Conservation (phyloP, 2,113 vertebrate genomes). For the Alethe castanea region DNA sequence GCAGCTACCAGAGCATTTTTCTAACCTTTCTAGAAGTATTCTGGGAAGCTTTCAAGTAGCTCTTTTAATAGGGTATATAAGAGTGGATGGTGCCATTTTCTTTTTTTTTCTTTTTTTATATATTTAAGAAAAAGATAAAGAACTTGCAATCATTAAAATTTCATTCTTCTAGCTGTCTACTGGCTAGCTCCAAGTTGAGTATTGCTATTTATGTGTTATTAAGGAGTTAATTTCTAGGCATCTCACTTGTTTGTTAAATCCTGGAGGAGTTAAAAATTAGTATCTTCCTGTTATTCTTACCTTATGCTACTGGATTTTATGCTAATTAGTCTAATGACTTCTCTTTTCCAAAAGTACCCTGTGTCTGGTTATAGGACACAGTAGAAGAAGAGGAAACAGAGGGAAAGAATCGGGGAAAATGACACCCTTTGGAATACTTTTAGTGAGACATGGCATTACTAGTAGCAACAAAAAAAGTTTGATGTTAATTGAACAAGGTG, state of each 20-base stretch:
- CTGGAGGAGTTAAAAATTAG: not conserved
- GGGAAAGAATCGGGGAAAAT: not conserved
- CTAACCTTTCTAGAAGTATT: not conserved
- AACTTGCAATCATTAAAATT: not conserved
- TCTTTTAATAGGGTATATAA: not conserved
- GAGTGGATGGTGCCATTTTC: not conserved
- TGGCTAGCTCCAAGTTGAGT: not conserved
- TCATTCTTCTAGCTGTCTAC: not conserved
- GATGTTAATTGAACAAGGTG: not conserved
- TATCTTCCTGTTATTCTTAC: not conserved
- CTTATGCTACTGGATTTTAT: not conserved
- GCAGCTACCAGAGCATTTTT: not conserved
- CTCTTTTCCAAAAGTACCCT: not conserved
- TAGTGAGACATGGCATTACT: not conserved
- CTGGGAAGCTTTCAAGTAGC: not conserved
- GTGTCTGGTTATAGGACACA: not conserved
- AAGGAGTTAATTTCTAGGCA: not conserved
- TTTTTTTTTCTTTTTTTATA: not conserved
- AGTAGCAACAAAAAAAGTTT: not conserved
- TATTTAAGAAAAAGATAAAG: not conserved
- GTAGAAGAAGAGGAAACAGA: not conserved
- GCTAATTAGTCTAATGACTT: not conserved
- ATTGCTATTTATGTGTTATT: not conserved
- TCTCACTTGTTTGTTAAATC: not conserved
- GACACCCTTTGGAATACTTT: not conserved